Base-by-base conservation (phyloP, 30 jellyfish, hydroid and myxozoan genomes). In the Hydractinia echinata region DNA sequence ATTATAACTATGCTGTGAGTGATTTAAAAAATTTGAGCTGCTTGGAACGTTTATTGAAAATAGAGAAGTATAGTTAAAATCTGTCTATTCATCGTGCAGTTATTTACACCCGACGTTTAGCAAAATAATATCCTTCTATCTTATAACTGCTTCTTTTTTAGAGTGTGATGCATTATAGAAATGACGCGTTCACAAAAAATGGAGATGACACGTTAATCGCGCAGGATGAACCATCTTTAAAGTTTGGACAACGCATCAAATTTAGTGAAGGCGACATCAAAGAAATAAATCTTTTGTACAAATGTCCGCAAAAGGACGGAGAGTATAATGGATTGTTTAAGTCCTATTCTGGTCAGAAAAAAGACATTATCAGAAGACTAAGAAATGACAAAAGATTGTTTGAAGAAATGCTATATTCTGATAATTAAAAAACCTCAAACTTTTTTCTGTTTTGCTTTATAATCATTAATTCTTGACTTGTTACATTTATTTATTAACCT, bases 81-180 rank as follows among this genome's bases (percentile, higher is more conserved):
- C 2, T 30, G 44, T 30, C n/a, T n/a, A n/a, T n/a, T n/a, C 44
- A 30, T 30, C 44, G 44, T 30, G 44, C 2, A 30, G 44, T 30
- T 30, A 30, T 30, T 30, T 30, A 30, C 44, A 30, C 44, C 44
- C 2, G 2, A 30, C 44, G 2, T 30, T 30, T 30, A 30, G 44
- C 44, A 30, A 30, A 1, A 30, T 30, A 30, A 30, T 30, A 30
- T 30, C 44, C 44, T 30, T 30, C 44, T 1, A 0, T 30, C 44
- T 30, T 30, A 30, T 30, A 30, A 30, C 1, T 30, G 44, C 2
- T 58, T 58, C 69, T 58, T 58, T 58, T 58, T 48, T 61, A 80
- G 87, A 80, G 87, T 50, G 67, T 80, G 20, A 80, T 80, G 87
- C 87, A 80, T 61, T 80, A 80, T 68, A 84, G 87, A 80, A 21